A percentile compares a stretch with the other conserved stretches of the same genome.
phyloP scores from a whole-genome alignment of 2,113 vertebrate species.

The Colistium nudipinnis region DNA sequence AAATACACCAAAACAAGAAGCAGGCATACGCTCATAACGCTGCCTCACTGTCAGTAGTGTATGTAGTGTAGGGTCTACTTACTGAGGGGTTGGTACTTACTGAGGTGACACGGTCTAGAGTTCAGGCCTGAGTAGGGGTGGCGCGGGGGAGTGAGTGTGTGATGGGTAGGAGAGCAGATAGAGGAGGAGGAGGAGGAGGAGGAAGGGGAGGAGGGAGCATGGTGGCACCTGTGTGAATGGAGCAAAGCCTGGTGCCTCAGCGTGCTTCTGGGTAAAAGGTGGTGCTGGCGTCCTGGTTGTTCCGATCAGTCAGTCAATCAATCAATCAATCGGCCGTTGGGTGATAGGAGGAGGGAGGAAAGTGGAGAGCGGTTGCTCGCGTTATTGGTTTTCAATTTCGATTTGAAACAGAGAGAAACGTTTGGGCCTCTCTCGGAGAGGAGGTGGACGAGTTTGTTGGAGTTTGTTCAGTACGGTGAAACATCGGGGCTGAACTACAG shows the following conservation, averaged over 20 bases:
- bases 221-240: slow-evolving; percentile 82
- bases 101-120: slow-evolving; percentile 81
- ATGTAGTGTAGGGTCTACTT: slow-evolving; percentile 71
- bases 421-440: slow-evolving; percentile 53
- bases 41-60: slow-evolving; percentile 58
- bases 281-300: slow-evolving; percentile 80
- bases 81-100: slow-evolving; percentile 81
- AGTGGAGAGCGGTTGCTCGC: slow-evolving; percentile 70
- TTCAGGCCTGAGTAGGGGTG: slow-evolving; percentile 75
- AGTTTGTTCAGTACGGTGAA: slow-evolving; percentile 49
- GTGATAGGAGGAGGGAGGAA: slow-evolving; percentile 69
- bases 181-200: slow-evolving; percentile 71
- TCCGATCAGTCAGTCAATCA: slow-evolving; percentile 67
- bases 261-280: slow-evolving; percentile 83
- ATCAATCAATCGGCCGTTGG: slow-evolving; percentile 63
- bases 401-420: slow-evolving; percentile 74
- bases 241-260: slow-evolving; percentile 85
- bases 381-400: slow-evolving; percentile 71
- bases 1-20: slow-evolving; percentile 52
- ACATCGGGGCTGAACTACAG: slow-evolving; percentile 1
- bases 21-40: slow-evolving; percentile 54
- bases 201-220: slow-evolving; percentile 57
- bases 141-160: slow-evolving; percentile 77
- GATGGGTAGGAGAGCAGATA: slow-evolving; percentile 77
- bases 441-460: slow-evolving; percentile 28